Conservation (phyloP, 92 coral and sea anemone species). For the Porites cylindrica region DNA sequence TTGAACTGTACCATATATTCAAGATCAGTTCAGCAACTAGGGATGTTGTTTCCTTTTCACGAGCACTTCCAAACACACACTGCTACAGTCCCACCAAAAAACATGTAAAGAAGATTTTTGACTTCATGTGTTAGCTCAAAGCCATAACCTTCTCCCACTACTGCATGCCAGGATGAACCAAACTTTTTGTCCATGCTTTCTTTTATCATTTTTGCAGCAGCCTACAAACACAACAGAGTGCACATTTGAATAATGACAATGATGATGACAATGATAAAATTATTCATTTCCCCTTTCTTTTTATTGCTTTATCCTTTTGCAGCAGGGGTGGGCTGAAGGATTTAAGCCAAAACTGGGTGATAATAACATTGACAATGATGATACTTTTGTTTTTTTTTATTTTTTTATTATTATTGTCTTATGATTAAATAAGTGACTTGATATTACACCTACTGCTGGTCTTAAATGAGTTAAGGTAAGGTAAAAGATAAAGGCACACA, state of each 20-base stretch:
- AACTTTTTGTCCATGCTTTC: constrained; percentile 98
- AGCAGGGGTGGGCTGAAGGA: too few relatives aligned
- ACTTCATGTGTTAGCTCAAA: constrained; percentile 99
- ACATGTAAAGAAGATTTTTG: constrained; percentile 93
- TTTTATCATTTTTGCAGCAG: constrained; percentile 99
- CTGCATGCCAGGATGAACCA: constrained; percentile 99
- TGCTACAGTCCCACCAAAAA: constrained; percentile 96
- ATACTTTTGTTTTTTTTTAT: too few relatives aligned
- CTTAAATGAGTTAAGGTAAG: too few relatives aligned
- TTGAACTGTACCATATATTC: too few relatives aligned
- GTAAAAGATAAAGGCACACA: too few relatives aligned
- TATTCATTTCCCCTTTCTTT: too few relatives aligned
- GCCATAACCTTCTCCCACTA: constrained; percentile 98
- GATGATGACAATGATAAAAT: not conserved
- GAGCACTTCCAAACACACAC: constrained; percentile 98
- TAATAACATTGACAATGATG: too few relatives aligned
- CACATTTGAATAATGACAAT: not conserved
- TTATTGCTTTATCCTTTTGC: too few relatives aligned
- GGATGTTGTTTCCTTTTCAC: constrained; percentile 23
- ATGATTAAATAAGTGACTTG: too few relatives aligned
- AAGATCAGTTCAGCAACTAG: not conserved
- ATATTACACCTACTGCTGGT: too few relatives aligned
- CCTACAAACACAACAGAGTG: constrained; percentile 46
- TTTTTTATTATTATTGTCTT: too few relatives aligned
- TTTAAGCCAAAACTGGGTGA: too few relatives aligned